These are phyloP conservation scores for Dendrocincla fuliginosa DNA, from an alignment of 2,797 vertebrate genomes.

Conservation along the genomic window DNA sequence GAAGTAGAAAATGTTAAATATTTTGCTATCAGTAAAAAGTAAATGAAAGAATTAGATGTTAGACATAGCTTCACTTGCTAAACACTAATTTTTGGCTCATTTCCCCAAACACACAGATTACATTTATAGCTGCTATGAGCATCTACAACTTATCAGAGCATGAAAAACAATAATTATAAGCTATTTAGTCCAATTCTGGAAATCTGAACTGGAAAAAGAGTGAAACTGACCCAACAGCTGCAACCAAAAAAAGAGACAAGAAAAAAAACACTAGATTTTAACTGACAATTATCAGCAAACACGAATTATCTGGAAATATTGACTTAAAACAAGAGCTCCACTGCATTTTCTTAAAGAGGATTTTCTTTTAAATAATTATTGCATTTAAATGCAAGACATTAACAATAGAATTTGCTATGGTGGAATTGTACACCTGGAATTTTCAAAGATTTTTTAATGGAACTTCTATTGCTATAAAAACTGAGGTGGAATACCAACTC, in stretches of 20 bases:
- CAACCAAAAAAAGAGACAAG: not conserved
- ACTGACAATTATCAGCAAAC: not conserved
- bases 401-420: not conserved
- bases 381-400: not conserved
- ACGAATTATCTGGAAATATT: not conserved
- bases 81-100: not conserved
- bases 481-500: not conserved
- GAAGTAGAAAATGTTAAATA: not conserved
- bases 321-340: not conserved
- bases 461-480: not conserved
- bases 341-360: not conserved
- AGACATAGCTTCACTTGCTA: not conserved
- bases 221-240: not conserved
- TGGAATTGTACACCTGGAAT: not conserved
- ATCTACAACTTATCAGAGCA: constrained; percentile 12
- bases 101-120: not conserved
- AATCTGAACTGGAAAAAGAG: not conserved
- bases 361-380: not conserved
- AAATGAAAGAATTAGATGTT: not conserved
- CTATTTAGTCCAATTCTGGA: not conserved
- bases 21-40: not conserved
- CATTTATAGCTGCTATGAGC: not conserved
- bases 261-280: not conserved
- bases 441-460: not conserved
- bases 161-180: not conserved